Evolutionary conservation across 2,888 invertebrate genomes (phyloP), one percentile per base, ranked within the genome.

Genomic region (Hyles lineata): DNA sequence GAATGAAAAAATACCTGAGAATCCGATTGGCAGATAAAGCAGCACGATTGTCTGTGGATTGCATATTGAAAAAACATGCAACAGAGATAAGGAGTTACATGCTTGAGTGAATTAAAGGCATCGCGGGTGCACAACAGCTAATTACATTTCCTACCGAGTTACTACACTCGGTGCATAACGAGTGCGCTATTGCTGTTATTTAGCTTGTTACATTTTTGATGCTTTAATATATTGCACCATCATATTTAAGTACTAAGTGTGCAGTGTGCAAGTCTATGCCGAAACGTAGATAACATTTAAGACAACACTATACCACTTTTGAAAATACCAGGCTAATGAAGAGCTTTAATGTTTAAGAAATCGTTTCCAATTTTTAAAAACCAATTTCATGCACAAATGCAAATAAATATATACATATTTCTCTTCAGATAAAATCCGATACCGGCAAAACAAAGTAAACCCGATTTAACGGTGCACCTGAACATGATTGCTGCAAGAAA

Each of bases 61-160:
- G 92, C 93, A 93, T 94, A 94, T 93, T 92, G 93, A 94, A 94
- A 94, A 94, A 93, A 90, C 94, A 94, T 93, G 94, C 94, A 94
- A 94, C 86, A 87, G 88, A 93, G 94, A 94, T 94, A 94, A 94
- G 93, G 87, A 83, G 91, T 92, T 94, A 93, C 90, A 92, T 84
- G 94, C 84, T 82, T 90, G 90, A 93, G 91, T 90, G 92, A 90
- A 80, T 91, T 80, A 81, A 85, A 90, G 90, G 91, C 90, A 91
- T 90, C 89, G 89, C 85, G 85, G 85, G 88, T 85, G 88, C 85
- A 85, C 89, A 86, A 88, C 80, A 79, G 87, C 88, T 93, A 93
- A 94, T 94, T 93, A 91, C 92, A 89, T 92, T 94, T 94, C 94
- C 94, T 94, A 90, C 90, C 87, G 87, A 87, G 87, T 91, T 93